Base-by-base conservation (phyloP, 2,113 vertebrate species). In the Lates calcarifer region DNA sequence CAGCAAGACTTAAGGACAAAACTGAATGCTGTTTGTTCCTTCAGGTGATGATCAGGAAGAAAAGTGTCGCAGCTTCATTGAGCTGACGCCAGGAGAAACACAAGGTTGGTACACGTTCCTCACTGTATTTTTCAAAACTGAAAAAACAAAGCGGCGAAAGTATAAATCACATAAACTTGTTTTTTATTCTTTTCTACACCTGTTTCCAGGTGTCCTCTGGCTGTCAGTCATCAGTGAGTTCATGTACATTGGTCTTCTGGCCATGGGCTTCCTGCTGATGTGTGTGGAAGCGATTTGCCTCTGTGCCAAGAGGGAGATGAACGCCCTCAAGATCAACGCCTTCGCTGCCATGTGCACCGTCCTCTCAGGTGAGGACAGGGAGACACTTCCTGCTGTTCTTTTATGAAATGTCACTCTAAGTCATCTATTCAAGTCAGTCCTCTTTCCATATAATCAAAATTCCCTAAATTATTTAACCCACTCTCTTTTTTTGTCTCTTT, bases 291-390 rank as follows among this genome's bases (percentile, higher is more conserved):
- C 82, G 3, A 74, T 95, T 15, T 95, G 95, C 70, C 89, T 94
- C 53, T 95, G 94, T 63, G 93, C 92, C 33, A 93, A 89, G 77
- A 95, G 94, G 86, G 94, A 95, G 75, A 95, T 96, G 91, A 91
- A 93, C 9, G 94, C 95, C 1, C 95, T 96, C 11, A 96, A 96
- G 90, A 95, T 96, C 89, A 96, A 96, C 49, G 95, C 96, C 83
- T 96, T 88, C 15, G 96, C 96, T 17, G 95, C 96, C 49, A 93
- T 97, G 82, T 95, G 95, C 87, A 97, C 95, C 0, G 95, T 96
- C 63, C 91, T 97, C 26, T 96, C 94, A 22, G 92, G 93, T 92
- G 61, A 70, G 65, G 26, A 6, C 6, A 3, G 12, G 8, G 3
- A n/a, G 24, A 18, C 0, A 26, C 41, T 49, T 10, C 29, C n/a